phyloP scores from a whole-genome alignment of 1,140 invertebrate genomes.

The Dreissena rostriformis region DNA sequence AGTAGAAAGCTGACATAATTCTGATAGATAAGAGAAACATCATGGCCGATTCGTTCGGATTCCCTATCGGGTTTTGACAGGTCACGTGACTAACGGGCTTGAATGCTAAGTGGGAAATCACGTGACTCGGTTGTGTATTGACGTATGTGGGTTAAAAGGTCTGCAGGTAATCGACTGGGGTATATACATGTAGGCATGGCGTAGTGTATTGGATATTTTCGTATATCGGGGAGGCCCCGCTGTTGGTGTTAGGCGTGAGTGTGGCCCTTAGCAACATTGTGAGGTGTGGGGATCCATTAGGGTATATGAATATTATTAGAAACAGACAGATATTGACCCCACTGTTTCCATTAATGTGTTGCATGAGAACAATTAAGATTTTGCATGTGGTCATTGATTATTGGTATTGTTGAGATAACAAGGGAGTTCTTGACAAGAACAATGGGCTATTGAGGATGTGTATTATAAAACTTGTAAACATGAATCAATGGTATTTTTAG shows the following conservation, averaged over 20 bases:
- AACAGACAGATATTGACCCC: too few relatives aligned
- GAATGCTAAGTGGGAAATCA: constrained; percentile 20
- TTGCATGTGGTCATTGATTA: too few relatives aligned
- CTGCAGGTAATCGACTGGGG: constrained; percentile 17
- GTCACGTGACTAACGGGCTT: constrained; percentile 34
- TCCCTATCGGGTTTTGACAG: constrained; percentile 36
- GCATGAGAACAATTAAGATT: too few relatives aligned
- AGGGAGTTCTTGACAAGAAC: too few relatives aligned
- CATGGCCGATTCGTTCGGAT: background rate
- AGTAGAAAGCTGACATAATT: constrained; percentile 2
- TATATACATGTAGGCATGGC: background rate
- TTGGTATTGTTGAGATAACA: too few relatives aligned
- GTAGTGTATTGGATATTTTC: constrained; percentile 2
- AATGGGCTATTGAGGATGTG: too few relatives aligned
- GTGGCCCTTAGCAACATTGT: background rate
- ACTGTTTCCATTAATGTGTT: too few relatives aligned
- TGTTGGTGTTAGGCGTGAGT: background rate
- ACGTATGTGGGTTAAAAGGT: constrained; percentile 55
- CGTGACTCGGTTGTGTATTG: constrained; percentile 47
- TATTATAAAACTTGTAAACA: too few relatives aligned
- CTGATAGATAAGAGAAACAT: background rate
- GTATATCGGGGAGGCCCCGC: background rate
- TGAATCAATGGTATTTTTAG: too few relatives aligned
- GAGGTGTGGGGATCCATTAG: too few relatives aligned
- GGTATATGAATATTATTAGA: too few relatives aligned